phyloP scores from a whole-genome alignment of 2,797 vertebrate genomes.

The Salarias fasciatus region DNA sequence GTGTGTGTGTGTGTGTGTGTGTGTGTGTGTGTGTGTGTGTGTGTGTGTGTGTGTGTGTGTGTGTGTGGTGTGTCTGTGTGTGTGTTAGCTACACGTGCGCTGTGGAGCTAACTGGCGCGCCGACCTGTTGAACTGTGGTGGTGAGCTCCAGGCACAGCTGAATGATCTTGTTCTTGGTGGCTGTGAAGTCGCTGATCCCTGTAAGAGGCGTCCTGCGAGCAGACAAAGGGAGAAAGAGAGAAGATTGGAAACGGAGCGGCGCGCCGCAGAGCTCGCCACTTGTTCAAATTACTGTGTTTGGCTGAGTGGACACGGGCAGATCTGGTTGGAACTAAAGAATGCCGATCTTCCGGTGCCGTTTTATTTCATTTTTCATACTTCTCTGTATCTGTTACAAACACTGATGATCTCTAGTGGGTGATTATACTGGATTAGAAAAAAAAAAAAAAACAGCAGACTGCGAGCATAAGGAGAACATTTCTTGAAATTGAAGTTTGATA shows the following conservation, averaged over 20 bases:
- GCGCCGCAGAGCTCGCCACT: background rate
- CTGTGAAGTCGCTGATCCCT: constrained; percentile 95
- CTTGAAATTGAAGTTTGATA: too few species aligned
- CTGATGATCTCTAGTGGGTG: too few species aligned
- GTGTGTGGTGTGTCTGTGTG: constrained; percentile 7
- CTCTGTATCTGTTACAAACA: too few species aligned
- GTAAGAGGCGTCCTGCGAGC: constrained; percentile 91
- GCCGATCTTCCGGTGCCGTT: background rate
- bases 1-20: constrained; percentile 14
- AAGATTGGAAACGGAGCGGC: constrained; percentile 26
- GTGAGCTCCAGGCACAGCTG: constrained; percentile 98
- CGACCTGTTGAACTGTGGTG: constrained; percentile 97
- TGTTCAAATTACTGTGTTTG: constrained; percentile 10
- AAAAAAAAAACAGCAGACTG: too few species aligned
- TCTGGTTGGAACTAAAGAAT: constrained; percentile 18
- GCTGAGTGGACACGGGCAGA: constrained; percentile 33
- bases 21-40: constrained; percentile 18
- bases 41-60: constrained; percentile 17
- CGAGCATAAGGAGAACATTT: too few species aligned
- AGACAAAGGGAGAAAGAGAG: constrained; percentile 41
- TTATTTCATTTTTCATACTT: too few species aligned
- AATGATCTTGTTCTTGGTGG: constrained; percentile 98
- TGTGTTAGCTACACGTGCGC: constrained; percentile 30
- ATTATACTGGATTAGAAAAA: too few species aligned
- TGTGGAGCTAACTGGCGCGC: constrained; percentile 58